Conservation (phyloP, 2,113 vertebrate species). For the Corynorhinus townsendii region DNA sequence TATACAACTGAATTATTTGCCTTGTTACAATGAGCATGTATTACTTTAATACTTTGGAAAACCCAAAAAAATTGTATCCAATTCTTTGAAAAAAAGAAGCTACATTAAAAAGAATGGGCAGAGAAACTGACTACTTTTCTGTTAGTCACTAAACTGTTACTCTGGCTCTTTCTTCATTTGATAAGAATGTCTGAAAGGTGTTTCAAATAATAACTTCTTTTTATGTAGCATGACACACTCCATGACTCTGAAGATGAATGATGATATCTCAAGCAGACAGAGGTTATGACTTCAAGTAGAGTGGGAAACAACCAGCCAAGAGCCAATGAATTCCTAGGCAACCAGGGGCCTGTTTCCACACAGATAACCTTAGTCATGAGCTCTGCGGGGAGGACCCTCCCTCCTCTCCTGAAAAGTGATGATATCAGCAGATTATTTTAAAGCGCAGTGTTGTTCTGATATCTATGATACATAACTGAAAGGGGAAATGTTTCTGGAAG, state of each 20-base stretch:
- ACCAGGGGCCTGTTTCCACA: slow-evolving; percentile 52
- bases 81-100: background rate
- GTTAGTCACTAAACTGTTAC: background rate
- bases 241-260: background rate
- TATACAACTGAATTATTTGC: background rate
- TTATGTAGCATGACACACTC: background rate
- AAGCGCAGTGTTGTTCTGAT: background rate
- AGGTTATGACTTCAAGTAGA: slow-evolving; percentile 28
- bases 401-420: slow-evolving; percentile 19
- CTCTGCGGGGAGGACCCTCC: background rate
- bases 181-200: slow-evolving; percentile 33
- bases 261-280: slow-evolving; percentile 22
- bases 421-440: slow-evolving; percentile 51
- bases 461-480: background rate
- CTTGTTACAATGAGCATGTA: background rate
- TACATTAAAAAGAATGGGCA: background rate
- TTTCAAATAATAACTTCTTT: slow-evolving; percentile 34
- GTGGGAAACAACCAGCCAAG: background rate
- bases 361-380: slow-evolving; percentile 55
- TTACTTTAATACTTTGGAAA: background rate
- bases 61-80: background rate
- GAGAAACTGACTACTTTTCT: background rate
- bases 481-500: slow-evolving; percentile 11
- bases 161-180: background rate
- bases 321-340: slow-evolving; percentile 65